Base-by-base conservation (phyloP, 2,888 invertebrate species). In the Chymomyza amoena region DNA sequence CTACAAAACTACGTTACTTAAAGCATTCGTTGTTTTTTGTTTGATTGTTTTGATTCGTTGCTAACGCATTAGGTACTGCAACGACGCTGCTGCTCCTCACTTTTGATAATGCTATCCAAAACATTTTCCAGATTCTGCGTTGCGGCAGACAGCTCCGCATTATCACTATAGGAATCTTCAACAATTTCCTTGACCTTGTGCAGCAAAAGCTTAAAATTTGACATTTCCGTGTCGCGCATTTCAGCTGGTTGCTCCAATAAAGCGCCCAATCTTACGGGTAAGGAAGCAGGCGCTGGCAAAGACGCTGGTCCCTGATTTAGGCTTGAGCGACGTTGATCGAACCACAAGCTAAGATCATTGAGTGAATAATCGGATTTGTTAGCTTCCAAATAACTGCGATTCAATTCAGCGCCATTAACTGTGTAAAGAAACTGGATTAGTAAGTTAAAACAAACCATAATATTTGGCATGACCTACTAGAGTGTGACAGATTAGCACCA, bases 141-240 rank as follows among this genome's bases (percentile, higher is more conserved):
- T 45, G 92, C 92, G 50, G 87, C 90, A 45, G 92, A 90, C 3
- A 92, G 76, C 59, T 91, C 91, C 7, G 87, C 88, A 78, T 92
- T 92, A 78, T 92, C 92, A 72, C 91, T 91, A 57, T 91, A 91
- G 1, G 92, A 91, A 63, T 92, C 92, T 59, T 91, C 91, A 15
- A 91, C 90, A 61, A 92, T 92, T 70, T 92, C 92, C 68, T 89
- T 91, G 6, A 92, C 92, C 78, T 90, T 91, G 68, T 89, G 78
- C 45, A 92, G 79, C 63, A 92, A 76, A 45, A 89, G 79, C 72
- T 89, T 90, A 64, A 92, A 92, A 66, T 91, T 91, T 0, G 71
- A 71, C 91, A 92, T 92, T 78, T 91, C 90, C 9, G 90, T 90
- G 32, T 91, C 91, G 25, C 89, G 85, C 18, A 79, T 68, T 74